Evolutionary conservation across 1,140 invertebrate genomes (phyloP).

Genomic region (Dendrolimus punctatus): DNA sequence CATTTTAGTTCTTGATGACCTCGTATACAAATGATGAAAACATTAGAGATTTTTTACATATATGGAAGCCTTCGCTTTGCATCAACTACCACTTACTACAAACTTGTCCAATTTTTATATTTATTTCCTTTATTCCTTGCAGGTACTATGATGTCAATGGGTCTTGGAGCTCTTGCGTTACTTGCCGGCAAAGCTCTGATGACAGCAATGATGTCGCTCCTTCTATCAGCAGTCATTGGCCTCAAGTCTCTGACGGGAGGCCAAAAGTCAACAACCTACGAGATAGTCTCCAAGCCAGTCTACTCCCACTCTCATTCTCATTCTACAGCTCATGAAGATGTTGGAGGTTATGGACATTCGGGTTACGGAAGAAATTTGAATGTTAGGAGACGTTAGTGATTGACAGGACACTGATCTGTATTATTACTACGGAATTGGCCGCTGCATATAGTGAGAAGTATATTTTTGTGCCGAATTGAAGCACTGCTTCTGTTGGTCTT

Average conservation of each 20-base stretch:
- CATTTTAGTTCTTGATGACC: no score
- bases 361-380: constrained; percentile 70
- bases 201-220: constrained; percentile 84
- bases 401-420: not conserved
- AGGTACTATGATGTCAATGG: constrained; percentile 82
- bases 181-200: constrained; percentile 89
- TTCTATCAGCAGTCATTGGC: constrained; percentile 83
- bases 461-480: not conserved
- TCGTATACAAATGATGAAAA: no score
- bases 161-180: constrained; percentile 81
- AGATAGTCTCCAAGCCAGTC: constrained; percentile 86
- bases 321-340: constrained; percentile 79
- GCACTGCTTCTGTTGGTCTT: not conserved
- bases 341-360: constrained; percentile 75
- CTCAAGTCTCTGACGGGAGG: constrained; percentile 80
- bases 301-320: constrained; percentile 82
- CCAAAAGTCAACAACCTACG: constrained; percentile 84
- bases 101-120: constrained; percentile 3
- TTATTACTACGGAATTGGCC: not conserved
- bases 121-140: constrained; percentile 21
- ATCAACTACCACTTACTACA: not conserved
- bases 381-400: constrained; percentile 32
- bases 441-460: not conserved
- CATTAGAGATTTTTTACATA: no score
- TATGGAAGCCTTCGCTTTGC: no score